Conservation (phyloP, 2,888 invertebrate species). For the Coleophora flavipennella region DNA sequence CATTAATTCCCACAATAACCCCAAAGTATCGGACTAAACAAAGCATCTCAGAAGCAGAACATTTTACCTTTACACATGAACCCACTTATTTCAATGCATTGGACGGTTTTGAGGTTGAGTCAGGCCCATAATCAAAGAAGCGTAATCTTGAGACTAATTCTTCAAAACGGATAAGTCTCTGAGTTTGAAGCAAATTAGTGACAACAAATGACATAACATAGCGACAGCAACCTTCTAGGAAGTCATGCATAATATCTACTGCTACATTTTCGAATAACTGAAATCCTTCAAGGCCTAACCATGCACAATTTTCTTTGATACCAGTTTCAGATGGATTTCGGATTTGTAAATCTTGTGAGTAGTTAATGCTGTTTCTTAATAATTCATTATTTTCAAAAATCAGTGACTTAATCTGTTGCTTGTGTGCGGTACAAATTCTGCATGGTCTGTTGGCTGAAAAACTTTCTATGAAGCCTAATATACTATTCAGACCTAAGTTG, state of each 20-base stretch:
- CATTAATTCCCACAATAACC: slow-evolving; percentile 11
- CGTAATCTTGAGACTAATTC: neutral
- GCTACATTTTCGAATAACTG: neutral
- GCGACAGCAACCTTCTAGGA: slow-evolving; percentile 5
- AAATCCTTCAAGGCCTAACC: neutral
- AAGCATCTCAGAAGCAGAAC: slow-evolving; percentile 12
- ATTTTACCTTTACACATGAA: slow-evolving; percentile 1
- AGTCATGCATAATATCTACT: slow-evolving; percentile 5
- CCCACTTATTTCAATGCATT: neutral
- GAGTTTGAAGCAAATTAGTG: neutral
- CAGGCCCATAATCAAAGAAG: neutral
- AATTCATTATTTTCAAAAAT: neutral
- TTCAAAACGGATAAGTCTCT: neutral
- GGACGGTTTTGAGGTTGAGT: neutral
- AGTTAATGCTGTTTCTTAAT: neutral
- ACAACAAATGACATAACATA: slow-evolving; percentile 8
- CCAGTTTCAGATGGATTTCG: neutral
- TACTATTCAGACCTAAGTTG: neutral
- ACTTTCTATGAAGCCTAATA: neutral
- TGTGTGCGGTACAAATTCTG: slow-evolving; percentile 4
- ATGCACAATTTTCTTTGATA: neutral
- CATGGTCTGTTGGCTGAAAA: slow-evolving; percentile 7
- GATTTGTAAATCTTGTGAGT: neutral
- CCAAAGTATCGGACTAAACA: slow-evolving; percentile 14
- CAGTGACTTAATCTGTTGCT: neutral